Percentiles rank a stretch among this genome's conserved stretches.
Evolutionary conservation across 2,113 vertebrate genomes (phyloP).

Genomic region (Monopterus albus): DNA sequence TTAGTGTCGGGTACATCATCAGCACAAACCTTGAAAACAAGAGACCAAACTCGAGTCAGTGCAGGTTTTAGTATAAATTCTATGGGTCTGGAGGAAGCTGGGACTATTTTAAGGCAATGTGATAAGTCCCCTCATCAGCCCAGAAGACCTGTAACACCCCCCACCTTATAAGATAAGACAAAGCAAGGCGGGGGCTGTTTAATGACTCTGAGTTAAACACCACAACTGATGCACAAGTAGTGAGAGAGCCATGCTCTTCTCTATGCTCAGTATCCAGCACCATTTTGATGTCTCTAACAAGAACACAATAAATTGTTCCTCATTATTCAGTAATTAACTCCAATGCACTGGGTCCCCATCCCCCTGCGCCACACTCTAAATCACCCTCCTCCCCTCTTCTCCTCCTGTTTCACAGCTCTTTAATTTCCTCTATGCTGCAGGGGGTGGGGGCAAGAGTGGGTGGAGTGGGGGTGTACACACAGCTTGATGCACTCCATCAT

Average conservation of each 20-base stretch:
- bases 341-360: slow-evolving; percentile 75
- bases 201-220: slow-evolving; percentile 62
- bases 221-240: slow-evolving; percentile 35
- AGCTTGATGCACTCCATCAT: slow-evolving; percentile 81
- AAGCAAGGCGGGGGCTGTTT: slow-evolving; percentile 44
- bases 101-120: slow-evolving; percentile 36
- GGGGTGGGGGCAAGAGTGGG: slow-evolving; percentile 67
- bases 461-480: slow-evolving; percentile 51
- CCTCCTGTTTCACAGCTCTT: slow-evolving; percentile 80
- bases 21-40: slow-evolving; percentile 40
- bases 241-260: slow-evolving; percentile 51
- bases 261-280: slow-evolving; percentile 71
- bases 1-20: too few relatives aligned
- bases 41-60: slow-evolving; percentile 56
- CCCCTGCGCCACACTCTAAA: slow-evolving; percentile 78
- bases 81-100: slow-evolving; percentile 58
- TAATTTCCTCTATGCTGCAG: slow-evolving; percentile 84
- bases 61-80: slow-evolving; percentile 54
- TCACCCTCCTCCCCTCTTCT: slow-evolving; percentile 76
- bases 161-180: slow-evolving; percentile 46
- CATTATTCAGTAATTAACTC: slow-evolving; percentile 90
- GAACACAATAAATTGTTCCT: slow-evolving; percentile 90
- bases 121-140: slow-evolving; percentile 49
- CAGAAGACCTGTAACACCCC: slow-evolving; percentile 32
- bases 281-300: slow-evolving; percentile 87